These are phyloP conservation scores for Dromiciops gliroides DNA, from an alignment of 2,113 vertebrate species.

Conservation along the genomic window DNA sequence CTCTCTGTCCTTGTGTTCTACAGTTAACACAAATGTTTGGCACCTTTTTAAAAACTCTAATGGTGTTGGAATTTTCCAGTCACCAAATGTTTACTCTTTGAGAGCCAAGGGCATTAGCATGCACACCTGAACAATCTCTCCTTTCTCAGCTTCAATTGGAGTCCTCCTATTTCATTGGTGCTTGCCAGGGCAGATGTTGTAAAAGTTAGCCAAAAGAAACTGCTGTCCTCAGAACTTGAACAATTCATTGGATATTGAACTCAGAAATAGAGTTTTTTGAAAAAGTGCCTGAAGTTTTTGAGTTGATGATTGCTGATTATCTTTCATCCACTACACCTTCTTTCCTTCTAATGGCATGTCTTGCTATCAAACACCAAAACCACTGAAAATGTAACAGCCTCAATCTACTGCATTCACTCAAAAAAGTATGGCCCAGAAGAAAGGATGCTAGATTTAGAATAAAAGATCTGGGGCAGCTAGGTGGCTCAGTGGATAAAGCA, in stretches of 20 bases:
- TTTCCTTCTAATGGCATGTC: not conserved
- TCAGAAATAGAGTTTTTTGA: not conserved
- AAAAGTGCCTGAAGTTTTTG: not conserved
- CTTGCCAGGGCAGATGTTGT: not conserved
- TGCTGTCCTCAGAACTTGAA: not conserved
- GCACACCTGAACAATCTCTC: not conserved
- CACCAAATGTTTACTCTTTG: not conserved
- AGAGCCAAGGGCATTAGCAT: not conserved
- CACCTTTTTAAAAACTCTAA: not conserved
- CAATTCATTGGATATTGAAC: not conserved
- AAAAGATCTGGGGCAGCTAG: too few relatives aligned
- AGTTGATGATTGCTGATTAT: not conserved
- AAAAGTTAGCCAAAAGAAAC: not conserved
- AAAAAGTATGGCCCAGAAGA: not conserved
- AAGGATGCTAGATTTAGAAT: not conserved
- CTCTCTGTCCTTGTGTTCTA: not conserved
- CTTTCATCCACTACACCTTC: not conserved
- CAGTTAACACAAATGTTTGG: not conserved
- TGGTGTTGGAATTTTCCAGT: not conserved
- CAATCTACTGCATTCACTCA: not conserved
- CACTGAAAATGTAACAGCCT: not conserved
- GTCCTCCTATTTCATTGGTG: not conserved
- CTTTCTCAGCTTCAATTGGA: not conserved
- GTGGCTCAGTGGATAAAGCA: too few relatives aligned
- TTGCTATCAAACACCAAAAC: not conserved